Percentiles rank a stretch among this genome's conserved stretches.
Conservation (phyloP, 1,140 invertebrate genomes). For the Drosophila erecta region DNA sequence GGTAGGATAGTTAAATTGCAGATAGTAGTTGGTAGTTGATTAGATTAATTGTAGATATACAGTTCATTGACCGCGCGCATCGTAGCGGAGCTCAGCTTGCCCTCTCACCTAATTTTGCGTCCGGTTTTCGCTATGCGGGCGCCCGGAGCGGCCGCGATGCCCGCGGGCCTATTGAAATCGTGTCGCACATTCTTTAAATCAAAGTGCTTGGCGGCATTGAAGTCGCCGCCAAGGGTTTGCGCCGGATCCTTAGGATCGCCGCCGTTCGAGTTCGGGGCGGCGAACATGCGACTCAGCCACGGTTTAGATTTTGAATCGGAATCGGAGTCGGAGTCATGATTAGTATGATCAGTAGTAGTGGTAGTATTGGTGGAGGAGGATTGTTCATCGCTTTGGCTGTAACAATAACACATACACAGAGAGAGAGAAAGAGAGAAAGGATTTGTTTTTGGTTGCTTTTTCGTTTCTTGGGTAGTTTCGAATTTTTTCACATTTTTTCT, state of each 20-base stretch:
- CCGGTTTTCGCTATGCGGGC: constrained; percentile 75
- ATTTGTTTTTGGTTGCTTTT: constrained; percentile 52
- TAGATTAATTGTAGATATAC: constrained; percentile 43
- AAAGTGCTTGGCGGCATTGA: constrained; percentile 82
- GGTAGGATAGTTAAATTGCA: constrained; percentile 24
- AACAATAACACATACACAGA: constrained; percentile 84
- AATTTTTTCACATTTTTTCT: constrained; percentile 24
- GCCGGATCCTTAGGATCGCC: constrained; percentile 43
- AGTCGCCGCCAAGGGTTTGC: constrained; percentile 48
- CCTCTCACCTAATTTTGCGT: constrained; percentile 85
- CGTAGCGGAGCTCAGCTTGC: constrained; percentile 49
- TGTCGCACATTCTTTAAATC: constrained; percentile 78
- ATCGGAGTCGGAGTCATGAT: constrained; percentile 64
- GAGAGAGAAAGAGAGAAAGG: constrained; percentile 69
- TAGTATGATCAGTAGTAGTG: constrained; percentile 78
- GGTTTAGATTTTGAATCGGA: constrained; percentile 71
- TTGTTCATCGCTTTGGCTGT: constrained; percentile 82
- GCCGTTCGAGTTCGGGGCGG: constrained; percentile 47
- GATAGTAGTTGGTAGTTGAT: constrained; percentile 50
- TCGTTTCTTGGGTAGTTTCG: constrained; percentile 32
- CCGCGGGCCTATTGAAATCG: constrained; percentile 84
- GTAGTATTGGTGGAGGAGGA: constrained; percentile 75
- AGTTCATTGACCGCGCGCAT: constrained; percentile 51
- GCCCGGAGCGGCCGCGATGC: constrained; percentile 74
- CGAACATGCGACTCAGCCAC: constrained; percentile 83